phyloP scores from a whole-genome alignment of 2,797 vertebrate genomes.

The Micrastur ruficollis region DNA sequence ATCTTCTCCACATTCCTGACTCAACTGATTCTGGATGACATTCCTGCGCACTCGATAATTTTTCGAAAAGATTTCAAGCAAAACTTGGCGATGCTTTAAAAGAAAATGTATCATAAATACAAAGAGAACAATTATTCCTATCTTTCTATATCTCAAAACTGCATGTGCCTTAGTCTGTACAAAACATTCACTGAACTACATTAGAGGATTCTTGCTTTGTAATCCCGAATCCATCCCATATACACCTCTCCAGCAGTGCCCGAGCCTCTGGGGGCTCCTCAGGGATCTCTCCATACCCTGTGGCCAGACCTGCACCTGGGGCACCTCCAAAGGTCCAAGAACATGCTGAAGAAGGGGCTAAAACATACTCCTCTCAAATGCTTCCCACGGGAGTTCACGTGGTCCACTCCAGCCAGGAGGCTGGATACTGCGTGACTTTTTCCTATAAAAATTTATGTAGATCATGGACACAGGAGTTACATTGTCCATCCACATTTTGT shows the following conservation, averaged over 20 bases:
- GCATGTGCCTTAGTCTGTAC: not conserved
- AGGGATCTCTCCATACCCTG: not conserved
- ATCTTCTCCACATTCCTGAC: conserved; percentile 87
- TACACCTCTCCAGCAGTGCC: not conserved
- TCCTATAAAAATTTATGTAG: not conserved
- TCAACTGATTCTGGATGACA: conserved; percentile 82
- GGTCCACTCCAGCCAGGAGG: not conserved
- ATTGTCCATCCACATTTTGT: not conserved
- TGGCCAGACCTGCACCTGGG: not conserved
- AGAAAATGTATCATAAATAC: not conserved
- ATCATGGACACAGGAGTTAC: not conserved
- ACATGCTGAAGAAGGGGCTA: not conserved
- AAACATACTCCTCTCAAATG: not conserved
- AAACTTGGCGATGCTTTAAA: conserved; percentile 87
- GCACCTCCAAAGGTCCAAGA: not conserved
- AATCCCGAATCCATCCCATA: not conserved
- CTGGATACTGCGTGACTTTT: not conserved
- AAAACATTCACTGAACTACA: not conserved
- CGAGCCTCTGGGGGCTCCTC: not conserved
- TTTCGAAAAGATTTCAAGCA: conserved; percentile 92
- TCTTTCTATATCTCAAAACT: not conserved
- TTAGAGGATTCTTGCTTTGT: not conserved
- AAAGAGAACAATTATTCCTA: not conserved
- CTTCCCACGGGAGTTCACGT: not conserved
- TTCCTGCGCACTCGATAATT: conserved; percentile 88